Percentiles rank a stretch among this genome's conserved stretches.
These are phyloP conservation scores for Genyomyrus donnyi DNA, from an alignment of 2,113 vertebrate species.

Conservation along the genomic window DNA sequence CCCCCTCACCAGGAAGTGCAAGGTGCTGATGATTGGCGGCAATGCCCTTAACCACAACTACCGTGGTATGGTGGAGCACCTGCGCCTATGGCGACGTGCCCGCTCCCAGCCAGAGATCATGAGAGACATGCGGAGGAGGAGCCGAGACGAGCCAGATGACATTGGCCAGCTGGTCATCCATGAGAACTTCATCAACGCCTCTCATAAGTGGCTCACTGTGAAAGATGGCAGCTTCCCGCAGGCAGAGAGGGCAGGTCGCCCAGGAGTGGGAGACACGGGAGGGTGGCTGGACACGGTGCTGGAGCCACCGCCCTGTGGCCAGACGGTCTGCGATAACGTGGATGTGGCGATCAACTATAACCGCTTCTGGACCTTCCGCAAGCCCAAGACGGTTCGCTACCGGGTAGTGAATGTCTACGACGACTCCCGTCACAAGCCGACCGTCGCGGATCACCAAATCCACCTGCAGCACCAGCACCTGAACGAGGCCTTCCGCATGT, in stretches of 20 bases:
- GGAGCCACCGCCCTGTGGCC: slow-evolving; percentile 83
- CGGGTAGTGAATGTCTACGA: slow-evolving; percentile 85
- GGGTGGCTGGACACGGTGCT: slow-evolving; percentile 76
- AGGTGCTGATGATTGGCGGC: slow-evolving; percentile 91
- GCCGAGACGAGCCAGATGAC: slow-evolving; percentile 58
- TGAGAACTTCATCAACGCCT: slow-evolving; percentile 84
- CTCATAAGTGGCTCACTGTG: slow-evolving; percentile 79
- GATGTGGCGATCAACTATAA: slow-evolving; percentile 89
- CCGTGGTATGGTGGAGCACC: slow-evolving; percentile 77
- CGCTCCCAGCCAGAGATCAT: slow-evolving; percentile 81
- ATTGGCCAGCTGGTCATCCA: slow-evolving; percentile 85
- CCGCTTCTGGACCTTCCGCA: slow-evolving; percentile 73
- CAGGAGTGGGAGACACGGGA: slow-evolving; percentile 53
- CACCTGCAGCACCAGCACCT: slow-evolving; percentile 88
- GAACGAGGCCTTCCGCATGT: slow-evolving; percentile 77
- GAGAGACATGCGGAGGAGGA: slow-evolving; percentile 67
- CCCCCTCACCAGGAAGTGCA: slow-evolving; percentile 87
- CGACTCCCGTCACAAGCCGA: slow-evolving; percentile 68
- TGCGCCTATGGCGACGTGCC: slow-evolving; percentile 82
- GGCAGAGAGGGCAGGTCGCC: slow-evolving; percentile 56
- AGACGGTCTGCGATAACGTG: slow-evolving; percentile 86
- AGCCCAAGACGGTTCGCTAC: slow-evolving; percentile 81
- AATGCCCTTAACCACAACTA: slow-evolving; percentile 88
- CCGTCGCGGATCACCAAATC: slow-evolving; percentile 83
- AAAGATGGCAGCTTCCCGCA: slow-evolving; percentile 81